Evolutionary conservation across 2,888 invertebrate genomes (phyloP), one percentile per base, ranked within the genome.

Genomic region (Lasioglossum pauxillum): DNA sequence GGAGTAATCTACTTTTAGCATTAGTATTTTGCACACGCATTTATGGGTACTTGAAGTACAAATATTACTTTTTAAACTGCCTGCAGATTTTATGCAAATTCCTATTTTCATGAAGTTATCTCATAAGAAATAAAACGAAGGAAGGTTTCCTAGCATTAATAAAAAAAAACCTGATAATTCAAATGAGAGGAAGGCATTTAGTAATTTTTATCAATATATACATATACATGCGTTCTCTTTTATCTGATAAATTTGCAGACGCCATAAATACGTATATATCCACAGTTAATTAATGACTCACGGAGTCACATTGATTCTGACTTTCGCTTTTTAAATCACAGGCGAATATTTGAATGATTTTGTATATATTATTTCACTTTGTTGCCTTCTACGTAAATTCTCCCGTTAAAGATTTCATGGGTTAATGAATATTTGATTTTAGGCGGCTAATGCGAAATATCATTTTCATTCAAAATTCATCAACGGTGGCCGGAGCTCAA

Each of bases 401-500:
- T 31, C 31, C 31, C 35, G 27, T 19, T 67, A 16, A 67, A 67
- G 31, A 67, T 67, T 67, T 31, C 31, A 67, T 67, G 31, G 27
- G 2, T 35, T 19, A 16, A 67, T 35, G 64, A 67, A 35, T 35
- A 67, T 67, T 67, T 31, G 64, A 35, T 67, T 67, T 67, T 19
- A 19, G 19, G 31, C 31, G 16, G 35, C 35, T 67, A 67, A 67
- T 67, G 67, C 19, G 67, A 67, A 35, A 19, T 67, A 35, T 67
- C 35, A 67, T 67, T 67, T 67, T 67, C 67, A 67, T 67, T 67
- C 19, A 67, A 31, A 67, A 67, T 67, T 67, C 19, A 67, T 67
- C 19, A 10, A 31, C 35, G 19, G 31, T 19, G 19, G 35, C 35
- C 31, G 19, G 67, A 31, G 31, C 27, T 31, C 27, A 5, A 19